Evolutionary conservation across 2,113 vertebrate genomes (phyloP).

Genomic region (Myiopsitta monachus): DNA sequence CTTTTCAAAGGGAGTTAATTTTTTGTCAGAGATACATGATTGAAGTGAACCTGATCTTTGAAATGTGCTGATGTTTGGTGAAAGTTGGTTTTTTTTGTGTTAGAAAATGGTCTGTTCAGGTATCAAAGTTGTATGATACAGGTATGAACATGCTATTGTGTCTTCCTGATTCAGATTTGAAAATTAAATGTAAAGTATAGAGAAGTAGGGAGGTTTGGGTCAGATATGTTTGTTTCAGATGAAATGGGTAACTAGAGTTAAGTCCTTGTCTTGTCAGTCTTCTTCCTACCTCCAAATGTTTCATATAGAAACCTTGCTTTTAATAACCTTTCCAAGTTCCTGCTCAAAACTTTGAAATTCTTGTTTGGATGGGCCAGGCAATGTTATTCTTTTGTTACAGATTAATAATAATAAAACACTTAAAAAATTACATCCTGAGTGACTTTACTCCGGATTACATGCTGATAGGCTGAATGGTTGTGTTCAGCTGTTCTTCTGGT

Average conservation of each 20-base stretch:
- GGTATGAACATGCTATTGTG: not conserved
- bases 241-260: not conserved
- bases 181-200: not conserved
- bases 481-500: not conserved
- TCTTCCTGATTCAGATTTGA: not conserved
- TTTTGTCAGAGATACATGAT: not conserved
- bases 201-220: not conserved
- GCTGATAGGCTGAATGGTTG: not conserved
- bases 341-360: not conserved
- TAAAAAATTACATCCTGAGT: not conserved
- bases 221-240: not conserved
- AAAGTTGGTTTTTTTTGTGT: not conserved
- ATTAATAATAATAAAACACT: not conserved
- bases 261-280: not conserved
- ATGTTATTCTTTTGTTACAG: not conserved
- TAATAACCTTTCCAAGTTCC: not conserved
- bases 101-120: not conserved
- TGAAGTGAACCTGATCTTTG: not conserved
- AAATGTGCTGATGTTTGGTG: not conserved
- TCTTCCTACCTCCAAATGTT: not conserved
- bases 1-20: not conserved
- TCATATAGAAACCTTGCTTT: not conserved
- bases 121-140: rapidly evolving
- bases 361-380: not conserved
- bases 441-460: not conserved